Evolutionary conservation across 2,113 vertebrate genomes (phyloP), one percentile per base, ranked within the genome.

Genomic region (Psittacus erithacus): DNA sequence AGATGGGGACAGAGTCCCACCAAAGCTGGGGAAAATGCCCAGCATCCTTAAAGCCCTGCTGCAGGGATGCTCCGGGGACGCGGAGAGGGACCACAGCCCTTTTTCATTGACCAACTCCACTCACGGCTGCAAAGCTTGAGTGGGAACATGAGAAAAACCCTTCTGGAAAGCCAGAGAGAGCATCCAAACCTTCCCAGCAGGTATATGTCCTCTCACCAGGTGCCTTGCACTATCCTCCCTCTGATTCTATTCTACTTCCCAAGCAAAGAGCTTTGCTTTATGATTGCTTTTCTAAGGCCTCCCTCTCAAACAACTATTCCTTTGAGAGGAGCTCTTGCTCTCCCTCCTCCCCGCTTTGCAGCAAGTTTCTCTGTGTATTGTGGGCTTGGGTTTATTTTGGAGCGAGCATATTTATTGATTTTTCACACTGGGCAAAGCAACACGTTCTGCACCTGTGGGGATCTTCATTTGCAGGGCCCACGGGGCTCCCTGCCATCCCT

Each of bases 1-100:
- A 97, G 96, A 81, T 96, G 96, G 96, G 96, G 96, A 96, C 96
- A 97, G 83, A 96, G 92, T 3, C 95, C 43, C 7, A 4, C 49
- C 1, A 2, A 7, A 43, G 24, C 60, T 15, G 0, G 46, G 64
- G 7, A 16, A 60, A 49, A 25, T 1, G 53, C 80, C 63, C 93
- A 3, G 60, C 55, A 60, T 33, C 64, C 50, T 59, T 57, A 10
- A 63, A 11, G 17, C 5, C 50, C 1, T 10, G 43, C 33, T 15
- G 0, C 39, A 0, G 47, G 75, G 88, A 90, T 80, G 86, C 82
- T 90, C 82, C 52, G 5, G 86, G 44, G 7, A 0, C 0, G 19
- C 13, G 0, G 7, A 33, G 38, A n/a, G 52, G 33, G 33, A 76
- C 11, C 31, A 0, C 43, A 33, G 43, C 43, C 11, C 75, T 57